These are phyloP conservation scores for Gymnosoma rotundatum DNA, from an alignment of 2,888 invertebrate genomes.

Conservation along the genomic window DNA sequence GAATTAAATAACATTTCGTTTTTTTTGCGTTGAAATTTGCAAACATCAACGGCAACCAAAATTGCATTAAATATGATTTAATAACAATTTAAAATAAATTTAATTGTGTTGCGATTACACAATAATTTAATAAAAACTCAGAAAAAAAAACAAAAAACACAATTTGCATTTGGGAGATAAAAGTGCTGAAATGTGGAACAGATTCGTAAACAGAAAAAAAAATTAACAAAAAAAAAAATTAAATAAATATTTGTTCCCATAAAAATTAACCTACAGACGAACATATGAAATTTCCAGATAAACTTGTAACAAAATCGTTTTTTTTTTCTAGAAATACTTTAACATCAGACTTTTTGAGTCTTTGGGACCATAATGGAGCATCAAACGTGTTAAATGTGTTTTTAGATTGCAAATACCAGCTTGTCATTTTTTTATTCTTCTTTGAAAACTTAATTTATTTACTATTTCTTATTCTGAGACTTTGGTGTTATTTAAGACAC, in stretches of 20 bases:
- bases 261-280: background rate
- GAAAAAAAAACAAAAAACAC: conserved; percentile 27
- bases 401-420: too few relatives aligned
- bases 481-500: too few relatives aligned
- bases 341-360: too few relatives aligned
- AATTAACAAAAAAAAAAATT: conserved; percentile 26
- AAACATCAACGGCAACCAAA: conserved; percentile 31
- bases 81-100: conserved; percentile 54
- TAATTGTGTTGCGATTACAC: conserved; percentile 55
- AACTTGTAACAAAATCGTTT: background rate
- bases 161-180: conserved; percentile 53
- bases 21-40: conserved; percentile 13
- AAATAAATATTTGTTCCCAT: background rate
- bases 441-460: too few relatives aligned
- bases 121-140: conserved; percentile 17
- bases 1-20: conserved; percentile 41
- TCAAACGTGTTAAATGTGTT: too few relatives aligned
- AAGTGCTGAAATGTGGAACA: conserved; percentile 46
- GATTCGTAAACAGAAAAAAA: conserved; percentile 33
- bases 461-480: too few relatives aligned
- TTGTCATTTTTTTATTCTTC: too few relatives aligned
- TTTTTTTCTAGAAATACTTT: too few relatives aligned
- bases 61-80: conserved; percentile 61
- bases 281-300: background rate
- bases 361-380: too few relatives aligned